Evolutionary conservation across 2,113 vertebrate genomes (phyloP), one percentile per base, ranked within the genome.

Genomic region (Malurus elegans): DNA sequence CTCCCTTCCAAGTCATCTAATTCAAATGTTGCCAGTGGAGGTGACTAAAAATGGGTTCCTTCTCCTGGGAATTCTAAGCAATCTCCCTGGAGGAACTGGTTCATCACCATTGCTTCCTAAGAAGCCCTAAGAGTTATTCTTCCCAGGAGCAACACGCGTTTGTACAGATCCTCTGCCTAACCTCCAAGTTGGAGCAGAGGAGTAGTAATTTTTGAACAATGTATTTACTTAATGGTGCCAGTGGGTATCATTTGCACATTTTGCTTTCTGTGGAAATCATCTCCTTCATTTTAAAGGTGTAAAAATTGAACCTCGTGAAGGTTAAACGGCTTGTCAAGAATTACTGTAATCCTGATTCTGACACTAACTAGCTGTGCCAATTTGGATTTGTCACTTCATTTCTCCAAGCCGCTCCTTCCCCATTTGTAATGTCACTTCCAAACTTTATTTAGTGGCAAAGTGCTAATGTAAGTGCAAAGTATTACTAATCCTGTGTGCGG

Each of bases 401-500:
- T 92, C 94, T 96, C 93, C 93, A 66, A 96, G 93, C 79, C 92
- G 71, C 71, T 97, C 92, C 93, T 95, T 97, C 64, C 67, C 90
- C 78, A 4, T 95, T 96, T 64, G 90, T 90, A 97, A 96, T 93
- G 94, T 95, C 93, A 96, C 95, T 96, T 97, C 71, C 94, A 96
- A 96, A 96, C 94, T 97, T 95, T 97, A 97, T 97, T 95, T 97
- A 96, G 93, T 96, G 96, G 96, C 94, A 96, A 96, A 96, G 95
- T 96, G 94, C 94, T 97, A 95, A 96, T 96, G 95, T 90, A 94
- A 97, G 95, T 95, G 94, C 93, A 96, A 96, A 97, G 95, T 96
- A 95, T 96, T 96, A 97, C 95, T 96, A 97, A 97, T 96, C 95
- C 95, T 96, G 90, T 93, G 94, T 56, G 90, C n/a, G 81, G 92